Base-by-base conservation (phyloP, 2,888 invertebrate genomes). In the Cantharis rufa region DNA sequence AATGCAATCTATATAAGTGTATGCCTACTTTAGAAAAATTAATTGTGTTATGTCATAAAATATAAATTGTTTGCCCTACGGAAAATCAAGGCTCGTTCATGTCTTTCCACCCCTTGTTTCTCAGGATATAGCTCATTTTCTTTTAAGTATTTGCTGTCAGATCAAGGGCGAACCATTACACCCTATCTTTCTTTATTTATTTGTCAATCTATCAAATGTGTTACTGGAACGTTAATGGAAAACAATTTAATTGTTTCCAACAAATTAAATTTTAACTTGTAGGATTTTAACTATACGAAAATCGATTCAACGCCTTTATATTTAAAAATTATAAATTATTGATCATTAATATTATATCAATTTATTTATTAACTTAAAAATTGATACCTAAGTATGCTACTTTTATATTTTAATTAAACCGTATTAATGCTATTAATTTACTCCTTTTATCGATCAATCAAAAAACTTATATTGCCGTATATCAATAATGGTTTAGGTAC, bases 191-290 rank as follows among this genome's bases (percentile, higher is more conserved):
- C 83, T 83, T 84, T 84, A 84, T 86, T 85, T 85, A 84, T 85
- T 84, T 85, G 83, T 84, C 83, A 83, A 85, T 86, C 82, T 84
- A 85, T 85, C 84, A 85, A 78, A 83, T 79, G 82, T 82, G 82
- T 82, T 82, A 82, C 81, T 79, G 81, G 79, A 81, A 80, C 81
- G 80, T 71, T 71, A 71, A 69, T 69, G 69, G 64, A 66, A 66
- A 21, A 66, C 64, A 21, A 66, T 66, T 66, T 66, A 66, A 66
- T 66, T 66, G 64, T 66, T 66, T 16, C 13, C 64, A 18, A 66
- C 64, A 21, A 66, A 66, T 66, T 24, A 24, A 66, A 66, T 66
- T 66, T 66, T 66, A 48, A 48, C 48, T 48, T 48, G 48, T 48
- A 48, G 48, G 48, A 48, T 48, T 48, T 48, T 48, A 48, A 48